Conservation (phyloP, 1,140 invertebrate genomes). For the Elymnias hypermnestra region DNA sequence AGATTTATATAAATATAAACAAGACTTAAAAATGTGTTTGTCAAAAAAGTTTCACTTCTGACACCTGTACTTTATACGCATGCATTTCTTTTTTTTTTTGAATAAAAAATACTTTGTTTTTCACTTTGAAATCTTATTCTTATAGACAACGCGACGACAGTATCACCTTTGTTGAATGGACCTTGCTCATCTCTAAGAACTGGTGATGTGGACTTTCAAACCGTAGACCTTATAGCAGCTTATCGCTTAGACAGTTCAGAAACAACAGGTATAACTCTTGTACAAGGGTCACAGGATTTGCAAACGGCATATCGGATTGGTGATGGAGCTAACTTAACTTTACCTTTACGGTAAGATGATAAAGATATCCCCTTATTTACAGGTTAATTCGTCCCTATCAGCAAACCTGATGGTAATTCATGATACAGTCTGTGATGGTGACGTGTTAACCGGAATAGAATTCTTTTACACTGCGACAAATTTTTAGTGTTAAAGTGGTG, state of each 20-base stretch:
- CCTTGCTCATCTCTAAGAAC: constrained; percentile 81
- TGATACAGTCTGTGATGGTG: too few species aligned
- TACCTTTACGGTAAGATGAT: constrained; percentile 81
- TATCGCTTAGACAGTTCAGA: constrained; percentile 81
- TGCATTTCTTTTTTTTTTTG: background rate
- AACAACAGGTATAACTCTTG: constrained; percentile 80
- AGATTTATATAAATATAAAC: too few species aligned
- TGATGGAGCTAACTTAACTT: constrained; percentile 81
- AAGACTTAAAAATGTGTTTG: too few species aligned
- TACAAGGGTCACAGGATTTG: constrained; percentile 83
- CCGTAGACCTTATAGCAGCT: constrained; percentile 87
- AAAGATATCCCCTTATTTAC: background rate
- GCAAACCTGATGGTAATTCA: too few species aligned
- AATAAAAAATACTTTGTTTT: background rate
- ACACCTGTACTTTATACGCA: too few species aligned
- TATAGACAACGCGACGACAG: constrained; percentile 36
- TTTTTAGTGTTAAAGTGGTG: too few species aligned
- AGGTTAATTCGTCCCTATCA: too few species aligned
- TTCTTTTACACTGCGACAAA: too few species aligned
- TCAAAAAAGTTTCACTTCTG: too few species aligned
- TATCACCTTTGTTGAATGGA: constrained; percentile 23
- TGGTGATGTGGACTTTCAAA: constrained; percentile 86
- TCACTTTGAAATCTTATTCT: too few species aligned
- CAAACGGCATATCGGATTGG: constrained; percentile 88
- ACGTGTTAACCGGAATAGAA: too few species aligned